A percentile compares a stretch with the other conserved stretches of the same genome.
Conservation (phyloP, 1,140 invertebrate species). For the Cydia splendana region DNA sequence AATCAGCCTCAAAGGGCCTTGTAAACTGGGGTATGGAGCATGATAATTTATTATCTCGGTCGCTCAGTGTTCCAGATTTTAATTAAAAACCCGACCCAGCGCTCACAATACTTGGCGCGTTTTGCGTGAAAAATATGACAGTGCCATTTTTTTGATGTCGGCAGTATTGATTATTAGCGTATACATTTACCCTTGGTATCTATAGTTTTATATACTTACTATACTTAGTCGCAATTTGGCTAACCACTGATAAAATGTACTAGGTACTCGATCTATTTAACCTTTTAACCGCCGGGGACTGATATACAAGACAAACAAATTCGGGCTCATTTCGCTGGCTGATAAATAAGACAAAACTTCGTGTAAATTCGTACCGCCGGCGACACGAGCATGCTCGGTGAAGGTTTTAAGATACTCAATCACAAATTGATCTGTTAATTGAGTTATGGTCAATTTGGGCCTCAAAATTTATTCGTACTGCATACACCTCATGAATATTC, state of each 20-base stretch:
- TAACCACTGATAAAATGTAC: background rate
- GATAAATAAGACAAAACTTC: too few relatives aligned
- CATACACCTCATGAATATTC: too few relatives aligned
- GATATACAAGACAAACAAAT: too few relatives aligned
- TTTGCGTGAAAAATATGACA: slow-evolving; percentile 30
- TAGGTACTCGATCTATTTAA: too few relatives aligned
- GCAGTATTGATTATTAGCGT: background rate
- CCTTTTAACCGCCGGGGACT: too few relatives aligned
- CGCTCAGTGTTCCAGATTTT: slow-evolving; percentile 22
- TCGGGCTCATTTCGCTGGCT: too few relatives aligned
- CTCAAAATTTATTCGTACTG: too few relatives aligned
- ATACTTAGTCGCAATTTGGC: background rate
- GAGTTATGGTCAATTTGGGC: too few relatives aligned
- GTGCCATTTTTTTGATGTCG: slow-evolving; percentile 15
- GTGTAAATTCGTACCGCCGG: too few relatives aligned
- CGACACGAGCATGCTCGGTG: too few relatives aligned
- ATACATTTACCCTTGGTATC: background rate
- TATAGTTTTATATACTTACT: background rate
- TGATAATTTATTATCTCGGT: slow-evolving; percentile 31
- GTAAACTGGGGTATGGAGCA: slow-evolving; percentile 20
- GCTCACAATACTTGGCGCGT: background rate
- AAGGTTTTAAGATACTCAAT: too few relatives aligned
- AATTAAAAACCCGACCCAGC: slow-evolving; percentile 22
- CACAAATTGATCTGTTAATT: too few relatives aligned
- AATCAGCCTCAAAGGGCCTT: background rate